phyloP scores from a whole-genome alignment of 2,113 vertebrate genomes.

The Delphinapterus leucas region DNA sequence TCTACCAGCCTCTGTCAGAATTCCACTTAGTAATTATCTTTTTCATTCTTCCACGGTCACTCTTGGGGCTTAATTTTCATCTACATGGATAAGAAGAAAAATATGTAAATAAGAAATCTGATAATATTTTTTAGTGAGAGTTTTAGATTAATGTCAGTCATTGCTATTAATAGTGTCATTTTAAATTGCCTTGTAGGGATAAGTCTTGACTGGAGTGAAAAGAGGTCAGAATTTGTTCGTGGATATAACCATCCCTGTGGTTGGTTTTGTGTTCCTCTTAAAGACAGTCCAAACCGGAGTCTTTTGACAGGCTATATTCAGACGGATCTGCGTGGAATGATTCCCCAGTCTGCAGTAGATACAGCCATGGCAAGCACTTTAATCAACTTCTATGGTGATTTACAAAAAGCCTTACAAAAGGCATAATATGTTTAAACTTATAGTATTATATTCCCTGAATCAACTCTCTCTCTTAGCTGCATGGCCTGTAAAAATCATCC shows the following conservation, averaged over 20 bases:
- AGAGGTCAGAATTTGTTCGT: slow-evolving; percentile 83
- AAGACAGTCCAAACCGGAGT: slow-evolving; percentile 79
- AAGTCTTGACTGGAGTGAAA: slow-evolving; percentile 84
- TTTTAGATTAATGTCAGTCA: background rate
- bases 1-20: background rate
- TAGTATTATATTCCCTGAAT: fast-evolving
- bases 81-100: background rate
- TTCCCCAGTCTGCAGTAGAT: slow-evolving; percentile 88
- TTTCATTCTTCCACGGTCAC: background rate
- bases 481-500: background rate
- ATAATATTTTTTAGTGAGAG: background rate
- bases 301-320: slow-evolving; percentile 90
- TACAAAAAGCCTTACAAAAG: slow-evolving; percentile 83
- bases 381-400: slow-evolving; percentile 86
- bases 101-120: background rate
- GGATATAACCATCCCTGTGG: slow-evolving; percentile 91
- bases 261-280: slow-evolving; percentile 89
- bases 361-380: slow-evolving; percentile 89
- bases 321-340: slow-evolving; percentile 88
- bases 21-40: background rate
- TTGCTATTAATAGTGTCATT: slow-evolving; percentile 31
- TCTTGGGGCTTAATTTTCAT: slow-evolving; percentile 33
- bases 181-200: slow-evolving; percentile 80
- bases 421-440: background rate
- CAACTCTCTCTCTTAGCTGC: background rate